A percentile compares a stretch with the other conserved stretches of the same genome.
phyloP scores from a whole-genome alignment of 2,113 vertebrate genomes.

The Seriola rivoliana region DNA sequence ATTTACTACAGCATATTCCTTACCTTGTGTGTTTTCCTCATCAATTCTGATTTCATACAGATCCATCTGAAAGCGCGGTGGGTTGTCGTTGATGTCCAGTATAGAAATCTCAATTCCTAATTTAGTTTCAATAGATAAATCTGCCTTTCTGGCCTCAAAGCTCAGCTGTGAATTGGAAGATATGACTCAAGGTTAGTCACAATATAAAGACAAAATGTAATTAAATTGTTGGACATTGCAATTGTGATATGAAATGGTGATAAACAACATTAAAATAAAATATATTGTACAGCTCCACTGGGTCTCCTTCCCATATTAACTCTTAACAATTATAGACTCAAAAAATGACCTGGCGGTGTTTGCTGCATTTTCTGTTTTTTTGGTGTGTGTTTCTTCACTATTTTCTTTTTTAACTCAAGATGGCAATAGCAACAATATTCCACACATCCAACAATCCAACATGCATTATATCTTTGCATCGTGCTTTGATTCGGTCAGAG shows the following conservation, averaged over 20 bases:
- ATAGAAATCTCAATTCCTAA: slow-evolving; percentile 75
- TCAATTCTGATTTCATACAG: slow-evolving; percentile 59
- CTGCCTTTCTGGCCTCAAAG: slow-evolving; percentile 62
- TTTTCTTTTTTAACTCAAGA: not conserved
- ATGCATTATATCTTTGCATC: not conserved
- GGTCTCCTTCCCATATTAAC: not conserved
- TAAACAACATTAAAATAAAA: not conserved
- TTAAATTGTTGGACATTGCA: not conserved
- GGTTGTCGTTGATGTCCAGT: slow-evolving; percentile 83
- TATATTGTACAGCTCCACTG: not conserved
- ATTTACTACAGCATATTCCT: not conserved
- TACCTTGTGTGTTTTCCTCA: slow-evolving; percentile 74
- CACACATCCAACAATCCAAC: not conserved
- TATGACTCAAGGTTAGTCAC: not conserved
- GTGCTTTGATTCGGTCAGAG: not conserved
- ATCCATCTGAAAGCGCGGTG: slow-evolving; percentile 63
- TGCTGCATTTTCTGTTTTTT: not conserved
- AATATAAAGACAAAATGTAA: not conserved
- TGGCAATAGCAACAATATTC: not conserved
- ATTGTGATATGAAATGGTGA: not conserved
- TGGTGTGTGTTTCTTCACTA: no score
- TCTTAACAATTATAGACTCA: not conserved
- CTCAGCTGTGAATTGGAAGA: slow-evolving; percentile 50
- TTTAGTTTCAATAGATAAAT: slow-evolving; percentile 51
- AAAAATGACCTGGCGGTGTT: not conserved